Evolutionary conservation across 1,140 invertebrate species (phyloP), one percentile per base, ranked within the genome.

Genomic region (Orchestia grillus): DNA sequence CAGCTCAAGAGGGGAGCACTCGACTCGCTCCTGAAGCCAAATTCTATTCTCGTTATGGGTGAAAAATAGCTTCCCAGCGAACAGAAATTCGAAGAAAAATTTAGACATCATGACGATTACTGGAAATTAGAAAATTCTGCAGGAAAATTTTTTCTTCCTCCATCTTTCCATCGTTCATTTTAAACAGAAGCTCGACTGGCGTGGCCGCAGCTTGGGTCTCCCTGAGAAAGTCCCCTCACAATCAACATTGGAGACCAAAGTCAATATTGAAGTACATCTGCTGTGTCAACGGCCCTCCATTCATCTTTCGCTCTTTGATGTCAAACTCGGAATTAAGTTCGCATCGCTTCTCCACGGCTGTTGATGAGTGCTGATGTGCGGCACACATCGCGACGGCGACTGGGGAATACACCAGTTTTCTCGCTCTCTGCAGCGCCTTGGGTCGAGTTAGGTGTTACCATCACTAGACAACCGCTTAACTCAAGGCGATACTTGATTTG

Each of bases 221-320:
- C 62, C 62, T 77, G 36, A 77, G 62, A 77, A 77, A 77, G 62
- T 3, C 62, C n/a, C 62, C 62, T 77, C 62, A 77, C 62, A 77
- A 77, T 77, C 62, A 77, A 77, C 62, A 77, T 77, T 77, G 62
- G 36, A 77, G 62, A 77, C 62, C 62, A 77, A 77, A 77, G 62
- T 77, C 62, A 77, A 77, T 77, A 77, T 77, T 77, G 62, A 77
- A 77, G 62, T 77, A 77, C 62, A 77, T 77, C 28, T 28, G 28
- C 62, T 77, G 62, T 77, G 62, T 36, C 62, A 77, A 77, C 62
- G 11, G 62, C 28, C 62, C 62, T 77, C 62, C 62, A 77, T 36
- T 77, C 62, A 77, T 8, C 62, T 19, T 77, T 77, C 62, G 15
- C 62, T 77, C 62, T 77, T 77, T 77, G 62, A 77, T 77, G 62